A percentile compares a stretch with the other conserved stretches of the same genome.
phyloP scores from a whole-genome alignment of 2,888 invertebrate genomes.

The Mythimna pallens region DNA sequence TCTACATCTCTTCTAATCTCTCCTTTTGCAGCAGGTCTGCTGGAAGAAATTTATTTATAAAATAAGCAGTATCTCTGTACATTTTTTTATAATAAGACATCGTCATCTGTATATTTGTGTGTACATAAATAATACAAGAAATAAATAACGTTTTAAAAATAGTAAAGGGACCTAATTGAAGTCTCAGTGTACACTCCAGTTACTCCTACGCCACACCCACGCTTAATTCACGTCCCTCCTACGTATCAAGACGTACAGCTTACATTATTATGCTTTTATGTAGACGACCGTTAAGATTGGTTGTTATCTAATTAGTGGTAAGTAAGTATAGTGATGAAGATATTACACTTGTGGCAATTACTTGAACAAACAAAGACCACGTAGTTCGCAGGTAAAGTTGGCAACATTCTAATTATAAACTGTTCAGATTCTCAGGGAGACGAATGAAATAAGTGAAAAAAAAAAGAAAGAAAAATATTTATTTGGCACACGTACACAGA shows the following conservation, averaged over 20 bases:
- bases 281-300: neutral
- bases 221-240: neutral
- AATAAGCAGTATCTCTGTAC: too few relatives aligned
- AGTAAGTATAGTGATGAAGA: neutral
- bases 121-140: too few relatives aligned
- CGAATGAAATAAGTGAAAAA: too few relatives aligned
- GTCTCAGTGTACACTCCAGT: neutral
- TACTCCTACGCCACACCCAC: constrained; percentile 3
- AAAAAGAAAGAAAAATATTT: too few relatives aligned
- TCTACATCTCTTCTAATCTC: too few relatives aligned
- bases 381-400: neutral
- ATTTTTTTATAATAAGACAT: too few relatives aligned
- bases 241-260: neutral
- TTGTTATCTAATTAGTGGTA: neutral
- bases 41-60: too few relatives aligned
- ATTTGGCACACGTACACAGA: too few relatives aligned
- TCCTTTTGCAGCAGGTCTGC: too few relatives aligned
- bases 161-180: neutral
- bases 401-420: neutral
- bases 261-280: neutral
- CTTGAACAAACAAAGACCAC: neutral
- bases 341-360: neutral
- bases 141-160: neutral
- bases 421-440: too few relatives aligned
- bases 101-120: too few relatives aligned